A percentile compares a stretch with the other conserved stretches of the same genome.
Evolutionary conservation across 2,113 vertebrate genomes (phyloP).

Genomic region (Clarias gariepinus): DNA sequence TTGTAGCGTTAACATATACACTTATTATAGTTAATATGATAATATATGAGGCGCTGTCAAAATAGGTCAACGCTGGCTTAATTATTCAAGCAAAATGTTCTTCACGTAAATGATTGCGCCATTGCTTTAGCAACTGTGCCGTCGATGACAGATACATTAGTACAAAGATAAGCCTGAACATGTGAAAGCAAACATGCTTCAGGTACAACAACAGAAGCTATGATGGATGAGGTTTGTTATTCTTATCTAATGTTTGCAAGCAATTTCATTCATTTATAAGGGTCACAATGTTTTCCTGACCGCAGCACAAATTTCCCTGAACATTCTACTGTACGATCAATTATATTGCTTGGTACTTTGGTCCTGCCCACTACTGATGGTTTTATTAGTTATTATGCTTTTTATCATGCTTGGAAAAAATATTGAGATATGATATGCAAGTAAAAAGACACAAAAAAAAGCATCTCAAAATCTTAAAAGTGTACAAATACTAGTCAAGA

Average conservation of each 20-base stretch:
- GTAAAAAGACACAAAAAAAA: not conserved
- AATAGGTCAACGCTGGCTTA: not conserved
- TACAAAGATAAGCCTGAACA: not conserved
- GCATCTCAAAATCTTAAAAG: not conserved
- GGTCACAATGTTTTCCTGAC: not conserved
- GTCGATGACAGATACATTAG: not conserved
- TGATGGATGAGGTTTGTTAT: not conserved
- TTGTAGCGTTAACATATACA: not conserved
- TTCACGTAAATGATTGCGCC: not conserved
- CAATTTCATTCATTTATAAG: not conserved
- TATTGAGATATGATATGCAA: not conserved
- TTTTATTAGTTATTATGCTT: not conserved
- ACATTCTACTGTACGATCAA: not conserved
- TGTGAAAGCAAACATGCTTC: constrained; percentile 8
- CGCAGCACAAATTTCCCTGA: not conserved
- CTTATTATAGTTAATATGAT: not conserved
- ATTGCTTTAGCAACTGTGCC: not conserved
- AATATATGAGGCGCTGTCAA: not conserved
- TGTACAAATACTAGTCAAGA: not conserved
- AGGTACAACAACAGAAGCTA: not conserved
- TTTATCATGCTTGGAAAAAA: not conserved
- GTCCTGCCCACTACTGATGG: not conserved
- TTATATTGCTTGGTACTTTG: not conserved
- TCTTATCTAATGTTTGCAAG: constrained; percentile 7
- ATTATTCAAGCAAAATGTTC: not conserved